Conservation (phyloP, 2,113 vertebrate genomes). For the Silurus meridionalis region DNA sequence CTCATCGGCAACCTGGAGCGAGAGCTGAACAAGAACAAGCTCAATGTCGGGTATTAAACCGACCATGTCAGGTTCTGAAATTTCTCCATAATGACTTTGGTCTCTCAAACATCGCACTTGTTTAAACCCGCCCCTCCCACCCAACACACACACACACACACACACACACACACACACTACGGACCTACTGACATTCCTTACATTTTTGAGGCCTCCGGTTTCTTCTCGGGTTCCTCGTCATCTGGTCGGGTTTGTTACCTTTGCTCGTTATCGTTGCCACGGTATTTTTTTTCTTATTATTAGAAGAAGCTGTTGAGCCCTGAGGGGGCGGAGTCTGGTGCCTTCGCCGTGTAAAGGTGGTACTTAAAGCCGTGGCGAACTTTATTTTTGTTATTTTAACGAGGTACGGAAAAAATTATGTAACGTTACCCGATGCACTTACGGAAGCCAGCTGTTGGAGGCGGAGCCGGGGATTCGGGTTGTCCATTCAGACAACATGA, state of each 20-base stretch:
- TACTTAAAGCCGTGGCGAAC: conserved; percentile 63
- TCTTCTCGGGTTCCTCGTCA: conserved; percentile 55
- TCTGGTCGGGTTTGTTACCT: conserved; percentile 47
- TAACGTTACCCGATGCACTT: conserved; percentile 75
- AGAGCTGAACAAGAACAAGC: conserved; percentile 96
- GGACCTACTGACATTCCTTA: conserved; percentile 35
- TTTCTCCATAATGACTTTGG: not conserved
- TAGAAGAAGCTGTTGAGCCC: conserved; percentile 78
- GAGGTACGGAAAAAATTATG: conserved; percentile 57
- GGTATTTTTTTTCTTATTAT: conserved; percentile 73
- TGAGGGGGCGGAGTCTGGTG: conserved; percentile 70
- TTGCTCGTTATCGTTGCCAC: conserved; percentile 34
- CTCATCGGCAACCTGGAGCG: conserved; percentile 95
- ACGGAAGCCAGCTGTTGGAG: conserved; percentile 51
- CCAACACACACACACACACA: no score
- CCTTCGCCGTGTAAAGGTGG: conserved; percentile 77
- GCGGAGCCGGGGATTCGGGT: not conserved
- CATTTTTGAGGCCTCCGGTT: conserved; percentile 33
- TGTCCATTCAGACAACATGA: not conserved
- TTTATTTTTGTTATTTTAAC: conserved; percentile 54
- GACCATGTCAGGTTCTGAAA: not conserved
- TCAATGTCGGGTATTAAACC: conserved; percentile 81
- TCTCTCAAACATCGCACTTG: not conserved
- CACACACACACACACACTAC: not conserved
- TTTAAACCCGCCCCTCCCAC: not conserved